Conservation (phyloP, 2,888 invertebrate genomes). For the Megastigmus dorsalis region DNA sequence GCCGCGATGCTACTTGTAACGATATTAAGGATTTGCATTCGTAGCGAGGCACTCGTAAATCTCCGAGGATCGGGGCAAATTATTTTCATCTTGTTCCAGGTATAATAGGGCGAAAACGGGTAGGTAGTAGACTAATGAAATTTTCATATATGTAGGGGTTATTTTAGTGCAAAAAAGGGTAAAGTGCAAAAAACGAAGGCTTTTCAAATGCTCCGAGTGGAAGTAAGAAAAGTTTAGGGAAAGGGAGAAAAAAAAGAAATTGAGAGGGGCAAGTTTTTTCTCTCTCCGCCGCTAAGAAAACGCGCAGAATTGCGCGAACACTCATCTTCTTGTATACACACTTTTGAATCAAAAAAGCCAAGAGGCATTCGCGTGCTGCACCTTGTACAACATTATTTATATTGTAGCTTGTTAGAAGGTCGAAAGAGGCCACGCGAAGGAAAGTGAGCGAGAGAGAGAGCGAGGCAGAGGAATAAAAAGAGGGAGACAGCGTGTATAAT, state of each 20-base stretch:
- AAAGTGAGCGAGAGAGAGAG: background rate
- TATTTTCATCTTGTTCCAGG: no score
- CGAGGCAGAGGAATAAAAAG: background rate
- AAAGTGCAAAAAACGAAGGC: no score
- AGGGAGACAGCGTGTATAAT: slow-evolving; percentile 37
- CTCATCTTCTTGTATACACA: slow-evolving; percentile 26
- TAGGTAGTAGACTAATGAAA: no score
- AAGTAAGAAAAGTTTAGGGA: background rate
- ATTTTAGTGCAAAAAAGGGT: no score
- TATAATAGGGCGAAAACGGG: no score
- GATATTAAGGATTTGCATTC: no score
- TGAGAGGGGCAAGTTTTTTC: slow-evolving; percentile 12
- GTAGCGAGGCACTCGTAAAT: no score
- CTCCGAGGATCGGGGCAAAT: no score
- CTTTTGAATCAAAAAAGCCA: slow-evolving; percentile 46
- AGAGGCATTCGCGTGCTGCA: slow-evolving; percentile 56
- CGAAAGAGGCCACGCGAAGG: slow-evolving; percentile 42
- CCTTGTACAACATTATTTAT: slow-evolving; percentile 64
- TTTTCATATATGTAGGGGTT: no score
- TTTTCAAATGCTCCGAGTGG: no score
- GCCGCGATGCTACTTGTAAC: no score
- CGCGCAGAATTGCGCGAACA: slow-evolving; percentile 18
- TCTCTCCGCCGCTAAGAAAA: background rate
- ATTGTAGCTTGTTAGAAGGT: slow-evolving; percentile 65
- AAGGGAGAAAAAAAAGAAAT: background rate